Base-by-base conservation (phyloP, 2,888 invertebrate genomes). In the Stenichneumon culpator region DNA sequence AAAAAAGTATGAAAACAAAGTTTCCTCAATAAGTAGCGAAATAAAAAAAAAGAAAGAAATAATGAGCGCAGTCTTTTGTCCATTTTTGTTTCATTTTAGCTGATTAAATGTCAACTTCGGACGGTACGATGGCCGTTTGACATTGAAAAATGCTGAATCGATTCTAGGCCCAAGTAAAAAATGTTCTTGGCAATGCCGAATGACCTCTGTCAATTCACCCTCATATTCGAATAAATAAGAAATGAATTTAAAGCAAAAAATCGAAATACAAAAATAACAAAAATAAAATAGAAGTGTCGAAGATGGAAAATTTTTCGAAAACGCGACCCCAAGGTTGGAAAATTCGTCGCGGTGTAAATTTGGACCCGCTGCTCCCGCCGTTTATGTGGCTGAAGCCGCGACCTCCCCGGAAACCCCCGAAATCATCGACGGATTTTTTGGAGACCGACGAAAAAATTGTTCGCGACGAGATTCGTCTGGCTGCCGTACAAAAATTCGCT, bases 361-460 rank as follows among this genome's bases (percentile, higher is more conserved):
- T 72, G 14, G 67, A 77, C 11, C 80, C 77, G 7, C 72, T 84
- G 50, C 32, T 77, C 11, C 77, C 80, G 16, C 72, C 80, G 16
- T 81, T 81, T 16, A 80, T 81, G 84, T 84, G 80, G 77, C 54
- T 78, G 2, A 73, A 22, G 4, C 16, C 57, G 14, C 70, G 77
- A 68, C 57, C 60, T 11, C 54, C 11, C 14, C n/a, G 19, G 19
- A n/a, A 16, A n/a, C n/a, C 68, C 22, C 19, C 44, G n/a, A 63
- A 73, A 60, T 67, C 67, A 28, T 60, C 39, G 11, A 60, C 19
- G 6, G 72, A 52, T 25, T 69, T 44, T 32, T 65, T 47, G 39
- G 57, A 69, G 25, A 54, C 68, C 16, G 69, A 36, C 9, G 36
- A 73, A 57, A 74, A 82, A 65, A 81, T 68, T 11, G 11, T 75